Base-by-base conservation (phyloP, 2,797 vertebrate species). In the Calcarius lapponicus region DNA sequence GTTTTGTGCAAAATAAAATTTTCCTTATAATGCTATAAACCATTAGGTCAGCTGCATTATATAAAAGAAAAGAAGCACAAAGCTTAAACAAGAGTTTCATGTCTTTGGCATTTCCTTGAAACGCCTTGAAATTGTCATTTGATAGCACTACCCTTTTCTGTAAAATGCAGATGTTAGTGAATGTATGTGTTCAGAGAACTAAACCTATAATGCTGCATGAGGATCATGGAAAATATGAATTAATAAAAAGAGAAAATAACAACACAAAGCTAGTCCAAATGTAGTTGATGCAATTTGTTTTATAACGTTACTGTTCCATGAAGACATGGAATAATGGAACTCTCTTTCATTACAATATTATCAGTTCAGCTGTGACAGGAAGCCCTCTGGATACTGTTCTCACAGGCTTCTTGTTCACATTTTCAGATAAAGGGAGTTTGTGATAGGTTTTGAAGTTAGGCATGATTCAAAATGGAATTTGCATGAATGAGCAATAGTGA, bases 401-500 rank as follows among this genome's bases (percentile, higher is more conserved):
- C 57, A 84, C 50, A 76, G 51, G 16, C 60, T 88, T 73, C 87
- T 83, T 93, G 40, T 70, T 88, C 90, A 72, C 16, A 40, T 93
- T 88, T 94, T 82, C 80, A 83, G 90, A 94, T 91, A 85, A 91
- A 95, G 80, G 15, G 53, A 47, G 26, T 74, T 95, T 90, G 80
- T 90, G 80, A 83, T 70, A 58, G 17, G 45, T 85, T 93, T 86
- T 93, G 91, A 95, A 90, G 81, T 81, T 83, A 85, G 48, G 45
- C 42, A 32, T 84, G 78, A 86, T 94, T 95, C 81, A 94, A 95
- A 94, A 76, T 4, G 4, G 73, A 95, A 84, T 94, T 90, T 96
- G 85, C 84, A 83, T 95, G 94, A 96, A 88, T 87, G 74, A 96
- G 92, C 91, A 96, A 95, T 90, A 86, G 61, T 65, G 71, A 95